Conservation (phyloP, 2,888 invertebrate genomes). For the Caenorhabditis doughertyi region DNA sequence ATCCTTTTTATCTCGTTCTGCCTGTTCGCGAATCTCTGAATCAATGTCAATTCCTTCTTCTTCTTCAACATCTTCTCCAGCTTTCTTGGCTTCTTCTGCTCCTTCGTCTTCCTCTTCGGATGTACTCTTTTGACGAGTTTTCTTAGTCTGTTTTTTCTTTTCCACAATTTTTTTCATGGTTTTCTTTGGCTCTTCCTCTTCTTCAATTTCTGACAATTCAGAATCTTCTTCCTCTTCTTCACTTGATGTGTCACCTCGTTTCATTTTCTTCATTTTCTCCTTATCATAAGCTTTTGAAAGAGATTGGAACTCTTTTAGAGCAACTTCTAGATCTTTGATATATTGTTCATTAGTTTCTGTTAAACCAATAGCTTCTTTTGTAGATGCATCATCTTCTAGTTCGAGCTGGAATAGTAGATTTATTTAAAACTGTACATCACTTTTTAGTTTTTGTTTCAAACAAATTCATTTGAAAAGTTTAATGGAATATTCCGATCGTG, state of each 20-base stretch:
- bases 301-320: constrained; percentile 74
- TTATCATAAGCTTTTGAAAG: constrained; percentile 52
- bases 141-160: constrained; percentile 21
- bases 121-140: constrained; percentile 21
- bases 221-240: constrained; percentile 43
- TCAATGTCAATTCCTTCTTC: constrained; percentile 50
- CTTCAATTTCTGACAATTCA: constrained; percentile 69
- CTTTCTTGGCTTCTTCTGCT: constrained; percentile 26
- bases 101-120: constrained; percentile 30
- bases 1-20: constrained; percentile 29
- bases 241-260: constrained; percentile 61
- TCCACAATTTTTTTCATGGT: constrained; percentile 60
- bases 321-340: constrained; percentile 73
- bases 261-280: constrained; percentile 44
- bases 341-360: constrained; percentile 66
- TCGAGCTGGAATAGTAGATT: too few relatives aligned
- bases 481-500: too few relatives aligned
- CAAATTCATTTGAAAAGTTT: too few relatives aligned
- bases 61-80: constrained; percentile 33
- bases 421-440: too few relatives aligned
- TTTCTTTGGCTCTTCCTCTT: constrained; percentile 37
- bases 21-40: constrained; percentile 41
- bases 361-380: constrained; percentile 52
- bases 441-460: too few relatives aligned
- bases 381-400: constrained; percentile 38